Evolutionary conservation across 2,797 vertebrate genomes (phyloP).

Genomic region (Pangasius sanitwongsei): DNA sequence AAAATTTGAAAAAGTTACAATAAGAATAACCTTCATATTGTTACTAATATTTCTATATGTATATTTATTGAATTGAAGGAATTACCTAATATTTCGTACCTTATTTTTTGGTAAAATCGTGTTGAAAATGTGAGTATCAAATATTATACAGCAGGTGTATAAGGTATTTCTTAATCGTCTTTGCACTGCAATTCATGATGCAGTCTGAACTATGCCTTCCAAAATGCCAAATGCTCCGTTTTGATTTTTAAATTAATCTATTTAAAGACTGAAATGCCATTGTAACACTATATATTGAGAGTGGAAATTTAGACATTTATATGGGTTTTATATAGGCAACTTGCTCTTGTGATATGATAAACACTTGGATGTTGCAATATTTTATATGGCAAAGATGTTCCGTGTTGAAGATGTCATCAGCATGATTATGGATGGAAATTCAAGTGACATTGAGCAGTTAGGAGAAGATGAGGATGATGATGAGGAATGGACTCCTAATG

Average conservation of each 20-base stretch:
- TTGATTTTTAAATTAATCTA: neutral
- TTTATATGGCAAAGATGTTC: neutral
- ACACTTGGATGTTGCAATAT: neutral
- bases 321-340: too few relatives aligned
- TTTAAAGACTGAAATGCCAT: neutral
- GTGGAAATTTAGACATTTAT: neutral
- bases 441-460: neutral
- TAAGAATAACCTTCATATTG: too few relatives aligned
- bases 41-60: too few relatives aligned
- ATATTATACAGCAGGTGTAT: neutral
- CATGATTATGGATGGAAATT: neutral
- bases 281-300: neutral
- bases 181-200: neutral
- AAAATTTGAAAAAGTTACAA: too few relatives aligned
- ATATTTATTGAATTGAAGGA: neutral
- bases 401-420: slow-evolving; percentile 2
- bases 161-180: neutral
- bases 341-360: too few relatives aligned
- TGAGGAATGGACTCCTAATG: neutral
- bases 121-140: neutral
- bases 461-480: slow-evolving; percentile 39
- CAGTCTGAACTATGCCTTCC: neutral
- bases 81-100: neutral
- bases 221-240: neutral
- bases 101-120: neutral